Evolutionary conservation across 2,113 vertebrate species (phyloP).

Genomic region (Brevimyrus niger): DNA sequence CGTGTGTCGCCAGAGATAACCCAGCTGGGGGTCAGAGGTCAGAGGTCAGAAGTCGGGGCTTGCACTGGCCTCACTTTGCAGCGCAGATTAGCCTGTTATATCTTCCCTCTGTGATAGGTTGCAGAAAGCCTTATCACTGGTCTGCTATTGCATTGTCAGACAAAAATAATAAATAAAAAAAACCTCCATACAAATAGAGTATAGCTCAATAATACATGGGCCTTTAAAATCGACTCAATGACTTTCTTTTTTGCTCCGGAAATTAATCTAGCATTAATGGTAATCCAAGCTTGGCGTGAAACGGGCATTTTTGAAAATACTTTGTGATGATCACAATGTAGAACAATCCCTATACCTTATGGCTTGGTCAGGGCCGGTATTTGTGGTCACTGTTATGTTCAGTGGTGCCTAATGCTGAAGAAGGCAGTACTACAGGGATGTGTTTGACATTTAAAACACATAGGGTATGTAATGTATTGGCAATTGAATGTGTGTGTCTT

Average conservation of each 20-base stretch:
- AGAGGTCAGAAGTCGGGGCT: conserved; percentile 14
- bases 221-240: background rate
- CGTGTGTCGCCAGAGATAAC: conserved; percentile 28
- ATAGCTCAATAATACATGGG: background rate
- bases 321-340: background rate
- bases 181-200: background rate
- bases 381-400: background rate
- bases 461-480: background rate
- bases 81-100: background rate
- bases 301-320: background rate
- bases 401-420: background rate
- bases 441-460: background rate
- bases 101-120: background rate
- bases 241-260: background rate
- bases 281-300: background rate
- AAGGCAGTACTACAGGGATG: background rate
- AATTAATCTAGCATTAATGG: background rate
- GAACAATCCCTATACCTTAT: background rate
- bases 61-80: conserved; percentile 12
- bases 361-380: background rate
- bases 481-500: background rate
- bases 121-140: background rate
- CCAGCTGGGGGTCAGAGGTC: conserved; percentile 27
- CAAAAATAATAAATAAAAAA: background rate
- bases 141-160: background rate